Percentiles rank a stretch among this genome's conserved stretches.
phyloP scores from a whole-genome alignment of 1,140 invertebrate genomes.

The Bombus consobrinus region DNA sequence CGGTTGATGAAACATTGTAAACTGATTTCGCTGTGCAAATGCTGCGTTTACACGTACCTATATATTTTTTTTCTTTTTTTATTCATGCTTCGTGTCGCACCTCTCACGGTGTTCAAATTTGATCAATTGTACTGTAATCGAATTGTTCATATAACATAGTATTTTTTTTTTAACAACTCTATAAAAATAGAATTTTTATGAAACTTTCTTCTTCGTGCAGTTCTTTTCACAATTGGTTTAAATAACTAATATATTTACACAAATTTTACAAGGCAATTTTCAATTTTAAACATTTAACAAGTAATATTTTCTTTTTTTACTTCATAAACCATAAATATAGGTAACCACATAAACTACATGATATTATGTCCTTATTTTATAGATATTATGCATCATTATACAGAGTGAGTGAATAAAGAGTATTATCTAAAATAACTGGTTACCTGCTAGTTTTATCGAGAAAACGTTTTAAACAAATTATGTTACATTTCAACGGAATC shows the following conservation, averaged over 20 bases:
- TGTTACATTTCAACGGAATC: too few species aligned
- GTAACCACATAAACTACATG: too few species aligned
- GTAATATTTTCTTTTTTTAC: neutral
- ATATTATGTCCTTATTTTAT: too few species aligned
- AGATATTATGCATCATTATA: too few species aligned
- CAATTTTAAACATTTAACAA: neutral
- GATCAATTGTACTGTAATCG: neutral
- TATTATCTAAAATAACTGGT: too few species aligned
- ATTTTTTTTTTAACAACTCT: neutral
- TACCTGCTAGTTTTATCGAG: too few species aligned
- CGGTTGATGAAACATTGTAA: conserved; percentile 15
- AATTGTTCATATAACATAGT: neutral
- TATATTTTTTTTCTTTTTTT: neutral
- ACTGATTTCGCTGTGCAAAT: conserved; percentile 20
- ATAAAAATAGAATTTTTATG: neutral
- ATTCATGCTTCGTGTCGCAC: neutral
- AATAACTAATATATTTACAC: neutral
- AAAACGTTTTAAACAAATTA: too few species aligned
- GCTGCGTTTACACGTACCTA: neutral
- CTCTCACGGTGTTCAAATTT: neutral
- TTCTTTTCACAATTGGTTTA: neutral
- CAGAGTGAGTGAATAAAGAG: too few species aligned
- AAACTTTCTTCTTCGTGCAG: neutral
- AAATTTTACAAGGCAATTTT: neutral
- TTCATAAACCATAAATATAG: neutral